A percentile compares a stretch with the other conserved stretches of the same genome.
Conservation (phyloP, 1,140 invertebrate species). For the Tribolium madens region DNA sequence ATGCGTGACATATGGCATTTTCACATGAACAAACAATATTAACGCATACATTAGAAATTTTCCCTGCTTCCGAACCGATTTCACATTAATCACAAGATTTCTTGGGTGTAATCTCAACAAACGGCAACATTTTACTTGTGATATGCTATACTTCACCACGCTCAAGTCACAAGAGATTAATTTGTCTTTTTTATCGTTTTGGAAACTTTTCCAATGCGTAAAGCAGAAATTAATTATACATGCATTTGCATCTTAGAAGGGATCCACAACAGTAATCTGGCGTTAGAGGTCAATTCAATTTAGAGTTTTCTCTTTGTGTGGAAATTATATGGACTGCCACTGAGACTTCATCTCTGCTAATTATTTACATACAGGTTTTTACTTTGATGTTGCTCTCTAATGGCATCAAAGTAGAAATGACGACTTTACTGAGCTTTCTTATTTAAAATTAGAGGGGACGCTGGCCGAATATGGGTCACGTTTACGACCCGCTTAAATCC, state of each 20-base stretch:
- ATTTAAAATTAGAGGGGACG: not conserved
- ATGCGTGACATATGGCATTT: conserved; percentile 29
- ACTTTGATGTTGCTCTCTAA: not conserved
- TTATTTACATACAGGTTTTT: not conserved
- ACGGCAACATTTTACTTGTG: no score
- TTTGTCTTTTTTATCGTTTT: conserved; percentile 9
- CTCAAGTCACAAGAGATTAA: not conserved
- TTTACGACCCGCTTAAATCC: not conserved
- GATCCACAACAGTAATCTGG: not conserved
- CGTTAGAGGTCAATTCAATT: not conserved
- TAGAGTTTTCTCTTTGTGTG: not conserved
- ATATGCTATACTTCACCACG: conserved; percentile 16
- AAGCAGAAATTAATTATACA: conserved; percentile 16
- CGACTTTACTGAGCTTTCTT: not conserved
- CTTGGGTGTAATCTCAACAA: no score
- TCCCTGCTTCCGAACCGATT: conserved; percentile 1
- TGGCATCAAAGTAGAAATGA: not conserved
- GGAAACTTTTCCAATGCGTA: conserved; percentile 17
- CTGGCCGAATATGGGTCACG: not conserved
- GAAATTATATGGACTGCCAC: not conserved
- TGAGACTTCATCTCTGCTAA: not conserved
- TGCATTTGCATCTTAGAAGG: not conserved
- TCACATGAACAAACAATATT: conserved; percentile 9
- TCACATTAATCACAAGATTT: not conserved
- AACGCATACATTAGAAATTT: conserved; percentile 20